phyloP scores from a whole-genome alignment of 2,888 invertebrate species.

The Athripsodes cinereus region DNA sequence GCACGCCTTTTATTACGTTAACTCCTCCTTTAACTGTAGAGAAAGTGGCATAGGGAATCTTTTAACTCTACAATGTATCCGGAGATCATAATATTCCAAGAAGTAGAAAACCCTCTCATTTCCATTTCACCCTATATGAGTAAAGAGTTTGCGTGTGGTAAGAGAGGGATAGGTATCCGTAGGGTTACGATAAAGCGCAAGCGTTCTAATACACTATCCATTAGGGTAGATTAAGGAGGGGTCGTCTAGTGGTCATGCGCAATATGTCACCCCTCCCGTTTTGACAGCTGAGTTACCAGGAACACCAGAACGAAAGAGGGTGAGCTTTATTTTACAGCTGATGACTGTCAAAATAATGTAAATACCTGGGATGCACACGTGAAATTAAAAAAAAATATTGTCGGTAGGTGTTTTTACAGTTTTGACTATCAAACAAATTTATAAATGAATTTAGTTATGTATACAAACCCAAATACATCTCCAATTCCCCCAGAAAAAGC shows the following conservation, averaged over 20 bases:
- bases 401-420: no score
- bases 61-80: constrained; percentile 25
- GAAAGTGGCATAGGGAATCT: constrained; percentile 28
- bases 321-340: not conserved
- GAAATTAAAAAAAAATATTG: not conserved
- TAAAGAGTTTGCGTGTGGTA: constrained; percentile 2
- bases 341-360: not conserved
- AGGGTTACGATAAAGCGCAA: not conserved
- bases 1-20: not conserved
- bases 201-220: constrained; percentile 2
- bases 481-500: no score
- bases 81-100: constrained; percentile 12
- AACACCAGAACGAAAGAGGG: constrained; percentile 7
- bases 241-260: constrained; percentile 9
- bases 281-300: constrained; percentile 10
- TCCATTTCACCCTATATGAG: constrained; percentile 5
- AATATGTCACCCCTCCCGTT: constrained; percentile 9
- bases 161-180: constrained; percentile 5
- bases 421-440: no score
- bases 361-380: not conserved
- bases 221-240: constrained; percentile 1
- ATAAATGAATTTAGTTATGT: no score
- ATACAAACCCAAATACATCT: no score
- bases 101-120: constrained; percentile 7
- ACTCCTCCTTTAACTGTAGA: constrained; percentile 10